These are phyloP conservation scores for Suncus etruscus DNA, from an alignment of 2,113 vertebrate species.

Conservation along the genomic window DNA sequence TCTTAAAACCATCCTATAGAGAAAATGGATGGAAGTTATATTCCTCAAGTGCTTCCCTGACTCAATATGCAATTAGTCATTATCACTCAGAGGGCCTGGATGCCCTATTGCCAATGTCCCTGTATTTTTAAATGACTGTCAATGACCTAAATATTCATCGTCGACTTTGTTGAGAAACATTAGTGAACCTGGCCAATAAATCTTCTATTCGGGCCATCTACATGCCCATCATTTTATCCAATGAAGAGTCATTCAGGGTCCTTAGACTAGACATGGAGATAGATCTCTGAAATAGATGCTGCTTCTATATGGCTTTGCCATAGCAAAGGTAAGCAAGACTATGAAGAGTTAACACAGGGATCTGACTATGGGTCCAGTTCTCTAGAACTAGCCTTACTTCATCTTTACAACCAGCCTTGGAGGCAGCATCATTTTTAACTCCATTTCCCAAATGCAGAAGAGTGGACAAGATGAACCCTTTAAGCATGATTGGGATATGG, in stretches of 20 bases:
- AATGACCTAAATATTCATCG: conserved; percentile 2
- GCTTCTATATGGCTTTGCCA: background rate
- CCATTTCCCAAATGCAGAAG: conserved; percentile 37
- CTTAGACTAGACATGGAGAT: conserved; percentile 13
- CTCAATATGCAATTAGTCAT: conserved; percentile 50
- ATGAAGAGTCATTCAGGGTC: background rate
- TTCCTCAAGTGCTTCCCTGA: conserved; percentile 65
- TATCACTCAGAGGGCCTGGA: conserved; percentile 16
- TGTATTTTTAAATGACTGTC: conserved; percentile 39
- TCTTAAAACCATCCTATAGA: conserved; percentile 61
- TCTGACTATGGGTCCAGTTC: background rate
- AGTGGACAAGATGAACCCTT: background rate
- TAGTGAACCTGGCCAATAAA: background rate
- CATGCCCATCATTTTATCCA: background rate
- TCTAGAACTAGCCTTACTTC: background rate
- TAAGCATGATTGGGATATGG: background rate
- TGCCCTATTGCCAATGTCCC: background rate
- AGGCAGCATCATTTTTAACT: background rate
- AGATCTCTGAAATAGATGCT: background rate
- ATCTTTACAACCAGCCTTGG: background rate
- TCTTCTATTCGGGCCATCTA: background rate
- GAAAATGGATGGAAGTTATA: conserved; percentile 53
- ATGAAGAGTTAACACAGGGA: background rate
- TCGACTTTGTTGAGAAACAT: conserved; percentile 25
- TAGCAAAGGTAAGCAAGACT: background rate